Evolutionary conservation across 1,140 invertebrate genomes (phyloP), one percentile per base, ranked within the genome.

Genomic region (Eriocheir sinensis): DNA sequence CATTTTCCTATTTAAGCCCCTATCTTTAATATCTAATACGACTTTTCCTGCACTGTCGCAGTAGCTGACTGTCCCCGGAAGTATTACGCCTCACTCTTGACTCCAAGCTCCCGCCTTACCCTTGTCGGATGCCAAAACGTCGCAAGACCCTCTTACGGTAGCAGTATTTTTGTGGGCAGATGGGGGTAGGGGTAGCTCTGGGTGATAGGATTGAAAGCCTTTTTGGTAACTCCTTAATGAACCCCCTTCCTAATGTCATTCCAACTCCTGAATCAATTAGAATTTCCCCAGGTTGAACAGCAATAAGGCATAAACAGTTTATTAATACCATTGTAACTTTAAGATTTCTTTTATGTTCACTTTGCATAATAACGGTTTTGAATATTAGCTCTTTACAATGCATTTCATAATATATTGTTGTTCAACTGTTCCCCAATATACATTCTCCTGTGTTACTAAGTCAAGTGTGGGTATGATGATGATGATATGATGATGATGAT

Each of bases 351-450:
- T 93, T 93, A 38, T 93, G 93, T 93, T 93, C 93, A 93, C 86
- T 93, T 72, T 93, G 93, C 93, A 93, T 93, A 93, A 93, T 93
- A 89, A 93, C 86, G 34, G 86, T 93, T 93, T 93, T 88, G 48
- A 93, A 93, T 93, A 93, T 93, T 93, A 93, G 85, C 93, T 93
- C 93, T 80, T 89, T 93, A 93, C 91, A 85, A 92, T 85, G 91
- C 91, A 94, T 94, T 94, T 94, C 88, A 91, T 94, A 94, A 91
- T 94, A 94, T 91, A 94, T 94, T 90, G 89, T 94, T 94, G 88
- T 91, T 94, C 93, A 94, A 91, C 93, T 91, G 93, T 94, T 94
- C 93, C 89, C 88, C 72, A 85, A 83, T 91, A 94, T 94, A 91
- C 93, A 94, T 90, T 94, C 88, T 94, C 89, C 93, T 94, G 80